Conservation (phyloP, 2,797 vertebrate genomes). For the Ctenochaetus hawaiiensis region DNA sequence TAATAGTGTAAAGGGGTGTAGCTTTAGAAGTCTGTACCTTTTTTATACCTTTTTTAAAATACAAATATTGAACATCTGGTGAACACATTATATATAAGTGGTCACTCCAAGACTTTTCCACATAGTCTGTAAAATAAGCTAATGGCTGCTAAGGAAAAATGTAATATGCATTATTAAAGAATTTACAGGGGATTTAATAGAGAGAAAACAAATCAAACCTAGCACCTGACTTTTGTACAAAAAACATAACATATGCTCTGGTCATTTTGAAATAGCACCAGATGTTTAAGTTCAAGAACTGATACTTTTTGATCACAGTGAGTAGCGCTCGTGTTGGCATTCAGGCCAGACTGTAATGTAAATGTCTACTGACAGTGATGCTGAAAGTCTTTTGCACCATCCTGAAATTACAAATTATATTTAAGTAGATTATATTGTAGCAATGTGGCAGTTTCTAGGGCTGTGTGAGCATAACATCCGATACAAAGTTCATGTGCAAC, state of each 20-base stretch:
- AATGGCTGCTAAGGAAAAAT: constrained; percentile 65
- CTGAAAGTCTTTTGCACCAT: neutral
- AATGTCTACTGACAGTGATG: constrained; percentile 38
- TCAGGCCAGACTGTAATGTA: constrained; percentile 17
- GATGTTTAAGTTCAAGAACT: constrained; percentile 39
- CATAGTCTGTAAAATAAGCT: constrained; percentile 68
- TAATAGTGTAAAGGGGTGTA: constrained; percentile 14
- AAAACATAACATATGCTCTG: neutral
- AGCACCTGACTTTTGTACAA: constrained; percentile 4
- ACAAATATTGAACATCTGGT: constrained; percentile 76
- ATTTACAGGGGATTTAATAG: constrained; percentile 34
- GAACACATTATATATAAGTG: constrained; percentile 69
- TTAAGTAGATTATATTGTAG: constrained; percentile 5
- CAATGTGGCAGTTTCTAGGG: neutral
- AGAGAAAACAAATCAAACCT: constrained; percentile 41
- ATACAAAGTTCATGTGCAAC: constrained; percentile 28
- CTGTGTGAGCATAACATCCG: constrained; percentile 45
- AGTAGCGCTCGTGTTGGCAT: constrained; percentile 28
- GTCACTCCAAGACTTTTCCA: constrained; percentile 62
- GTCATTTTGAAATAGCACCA: constrained; percentile 28
- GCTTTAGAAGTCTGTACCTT: constrained; percentile 24
- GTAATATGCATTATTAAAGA: constrained; percentile 54
- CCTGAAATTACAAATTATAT: constrained; percentile 34
- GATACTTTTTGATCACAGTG: constrained; percentile 18
- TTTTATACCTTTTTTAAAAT: constrained; percentile 52